These are phyloP conservation scores for Alosa alosa DNA, from an alignment of 2,113 vertebrate genomes.

Conservation along the genomic window DNA sequence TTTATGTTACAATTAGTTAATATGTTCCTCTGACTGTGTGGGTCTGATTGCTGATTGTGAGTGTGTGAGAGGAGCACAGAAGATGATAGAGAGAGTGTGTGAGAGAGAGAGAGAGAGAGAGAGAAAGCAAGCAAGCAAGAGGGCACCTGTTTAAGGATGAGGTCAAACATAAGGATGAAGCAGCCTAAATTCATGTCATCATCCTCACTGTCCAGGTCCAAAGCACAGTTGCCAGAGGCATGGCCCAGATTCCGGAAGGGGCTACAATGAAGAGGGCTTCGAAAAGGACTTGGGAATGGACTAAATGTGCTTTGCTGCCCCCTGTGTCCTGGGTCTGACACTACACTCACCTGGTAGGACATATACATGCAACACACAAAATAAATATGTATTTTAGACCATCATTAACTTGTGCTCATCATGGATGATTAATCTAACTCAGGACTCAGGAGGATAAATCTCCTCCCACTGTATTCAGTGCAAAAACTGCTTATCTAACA, in stretches of 20 bases:
- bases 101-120: too few relatives aligned
- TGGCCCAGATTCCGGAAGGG: conserved; percentile 95
- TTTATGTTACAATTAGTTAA: background rate
- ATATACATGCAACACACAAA: background rate
- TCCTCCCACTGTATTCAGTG: too few relatives aligned
- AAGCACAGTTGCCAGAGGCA: conserved; percentile 78
- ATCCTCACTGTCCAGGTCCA: conserved; percentile 94
- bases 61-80: conserved; percentile 40
- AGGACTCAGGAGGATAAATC: too few relatives aligned
- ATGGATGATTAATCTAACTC: too few relatives aligned
- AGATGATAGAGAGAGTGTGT: too few relatives aligned
- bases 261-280: conserved; percentile 86
- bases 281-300: conserved; percentile 95
- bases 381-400: background rate
- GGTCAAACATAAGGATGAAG: conserved; percentile 99
- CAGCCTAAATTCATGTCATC: conserved; percentile 98
- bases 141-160: conserved; percentile 93
- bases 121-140: background rate
- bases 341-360: conserved; percentile 83
- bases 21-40: background rate
- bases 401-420: background rate
- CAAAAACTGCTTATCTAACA: too few relatives aligned
- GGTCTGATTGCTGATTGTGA: background rate
- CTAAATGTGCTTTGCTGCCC: conserved; percentile 89
- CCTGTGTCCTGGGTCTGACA: conserved; percentile 91